Conservation (phyloP, 2,888 invertebrate species). For the Drosophila pegasa region DNA sequence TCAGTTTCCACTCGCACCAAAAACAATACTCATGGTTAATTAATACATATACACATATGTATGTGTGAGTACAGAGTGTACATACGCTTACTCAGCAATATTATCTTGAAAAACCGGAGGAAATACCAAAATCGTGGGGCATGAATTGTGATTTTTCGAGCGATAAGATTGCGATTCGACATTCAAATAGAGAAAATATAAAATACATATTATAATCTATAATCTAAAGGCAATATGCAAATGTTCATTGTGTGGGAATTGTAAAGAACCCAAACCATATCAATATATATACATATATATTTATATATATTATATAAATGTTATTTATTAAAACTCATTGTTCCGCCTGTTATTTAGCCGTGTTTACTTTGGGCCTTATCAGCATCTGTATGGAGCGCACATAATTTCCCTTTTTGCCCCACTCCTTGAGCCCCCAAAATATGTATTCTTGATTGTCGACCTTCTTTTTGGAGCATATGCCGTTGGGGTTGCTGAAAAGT, state of each 20-base stretch:
- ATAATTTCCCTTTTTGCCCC: slow-evolving; percentile 9
- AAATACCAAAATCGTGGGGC: slow-evolving; percentile 38
- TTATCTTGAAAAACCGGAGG: slow-evolving; percentile 19
- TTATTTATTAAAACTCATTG: slow-evolving; percentile 23
- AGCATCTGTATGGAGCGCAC: slow-evolving; percentile 20
- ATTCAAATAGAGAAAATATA: slow-evolving; percentile 2
- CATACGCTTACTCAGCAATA: slow-evolving; percentile 2
- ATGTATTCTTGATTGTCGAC: slow-evolving; percentile 6
- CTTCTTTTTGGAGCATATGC: not conserved
- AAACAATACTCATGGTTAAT: slow-evolving; percentile 7
- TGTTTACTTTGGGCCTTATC: slow-evolving; percentile 3
- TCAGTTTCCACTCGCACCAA: not conserved
- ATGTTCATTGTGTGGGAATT: not conserved
- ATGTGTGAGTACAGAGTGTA: not conserved
- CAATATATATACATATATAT: not conserved
- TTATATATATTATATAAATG: slow-evolving; percentile 10
- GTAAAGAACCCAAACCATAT: not conserved
- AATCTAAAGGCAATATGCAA: slow-evolving; percentile 8
- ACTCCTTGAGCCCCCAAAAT: slow-evolving; percentile 19
- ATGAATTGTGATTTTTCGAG: slow-evolving; percentile 15
- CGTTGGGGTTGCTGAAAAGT: slow-evolving; percentile 11
- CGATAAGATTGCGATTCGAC: slow-evolving; percentile 13
- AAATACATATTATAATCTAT: slow-evolving; percentile 11
- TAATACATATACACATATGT: not conserved
- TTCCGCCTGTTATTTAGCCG: not conserved